Evolutionary conservation across 1,140 invertebrate species (phyloP).

Genomic region (Rhyacophila brunnea): DNA sequence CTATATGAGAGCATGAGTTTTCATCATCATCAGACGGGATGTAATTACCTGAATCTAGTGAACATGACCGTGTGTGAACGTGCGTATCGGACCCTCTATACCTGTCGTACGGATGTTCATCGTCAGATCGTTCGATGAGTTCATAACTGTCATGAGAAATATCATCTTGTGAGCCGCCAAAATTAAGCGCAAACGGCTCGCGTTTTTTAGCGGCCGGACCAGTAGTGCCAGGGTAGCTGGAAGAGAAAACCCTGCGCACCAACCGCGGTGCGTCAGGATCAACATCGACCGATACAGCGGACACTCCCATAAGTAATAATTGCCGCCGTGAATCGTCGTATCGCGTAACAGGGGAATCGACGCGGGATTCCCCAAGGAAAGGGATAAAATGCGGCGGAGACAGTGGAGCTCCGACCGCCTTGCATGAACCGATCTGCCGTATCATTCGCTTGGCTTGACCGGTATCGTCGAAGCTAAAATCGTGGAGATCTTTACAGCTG

Average conservation of each 20-base stretch:
- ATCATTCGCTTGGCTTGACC: constrained; percentile 59
- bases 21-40: constrained; percentile 65
- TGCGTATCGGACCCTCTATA: constrained; percentile 36
- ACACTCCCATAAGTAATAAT: constrained; percentile 55
- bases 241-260: constrained; percentile 68
- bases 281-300: constrained; percentile 58
- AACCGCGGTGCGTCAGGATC: constrained; percentile 58
- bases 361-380: constrained; percentile 40
- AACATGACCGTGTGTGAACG: constrained; percentile 61
- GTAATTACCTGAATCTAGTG: constrained; percentile 68
- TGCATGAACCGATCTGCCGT: constrained; percentile 39
- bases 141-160: constrained; percentile 87
- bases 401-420: constrained; percentile 19
- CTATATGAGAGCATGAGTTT: constrained; percentile 50
- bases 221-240: constrained; percentile 79
- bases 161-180: constrained; percentile 78
- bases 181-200: constrained; percentile 58
- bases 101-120: constrained; percentile 55
- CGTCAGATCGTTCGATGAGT: constrained; percentile 72
- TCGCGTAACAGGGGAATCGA: constrained; percentile 73
- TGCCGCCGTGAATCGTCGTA: constrained; percentile 67
- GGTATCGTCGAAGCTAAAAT: constrained; percentile 68
- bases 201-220: constrained; percentile 59
- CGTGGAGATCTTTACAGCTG: constrained; percentile 75
- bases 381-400: constrained; percentile 33